A percentile compares a stretch with the other conserved stretches of the same genome.
These are phyloP conservation scores for Ctena decussata DNA, from an alignment of 2,888 invertebrate genomes.

Conservation along the genomic window DNA sequence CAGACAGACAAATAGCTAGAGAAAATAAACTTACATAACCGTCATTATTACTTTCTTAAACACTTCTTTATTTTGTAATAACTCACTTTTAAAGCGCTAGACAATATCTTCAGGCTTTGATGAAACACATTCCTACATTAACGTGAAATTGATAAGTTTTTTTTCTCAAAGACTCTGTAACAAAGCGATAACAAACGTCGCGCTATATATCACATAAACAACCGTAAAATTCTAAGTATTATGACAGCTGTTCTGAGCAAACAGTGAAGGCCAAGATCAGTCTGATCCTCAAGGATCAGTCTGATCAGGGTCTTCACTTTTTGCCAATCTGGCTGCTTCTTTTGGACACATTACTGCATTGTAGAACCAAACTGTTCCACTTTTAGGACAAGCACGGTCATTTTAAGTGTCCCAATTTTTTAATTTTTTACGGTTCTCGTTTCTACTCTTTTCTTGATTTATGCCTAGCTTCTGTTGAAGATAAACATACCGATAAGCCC, in stretches of 20 bases:
- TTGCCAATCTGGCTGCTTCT: no score
- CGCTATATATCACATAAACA: conserved; percentile 16
- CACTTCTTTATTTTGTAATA: background rate
- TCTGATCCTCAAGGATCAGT: no score
- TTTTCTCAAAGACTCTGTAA: conserved; percentile 11
- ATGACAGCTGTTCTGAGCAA: no score
- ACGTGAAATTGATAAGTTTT: conserved; percentile 21
- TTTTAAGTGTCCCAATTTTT: no score
- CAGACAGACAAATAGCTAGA: background rate
- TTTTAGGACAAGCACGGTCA: no score
- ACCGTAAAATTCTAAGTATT: no score
- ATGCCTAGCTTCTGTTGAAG: conserved; percentile 45
- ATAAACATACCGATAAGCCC: conserved; percentile 42
- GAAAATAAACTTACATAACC: background rate
- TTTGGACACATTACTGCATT: no score
- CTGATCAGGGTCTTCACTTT: no score
- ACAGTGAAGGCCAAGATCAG: no score
- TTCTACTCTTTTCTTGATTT: conserved; percentile 18
- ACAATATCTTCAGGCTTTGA: conserved; percentile 61
- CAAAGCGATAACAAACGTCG: conserved; percentile 22
- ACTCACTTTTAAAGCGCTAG: conserved; percentile 13
- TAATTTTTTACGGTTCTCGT: no score
- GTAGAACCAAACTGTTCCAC: no score
- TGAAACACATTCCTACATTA: conserved; percentile 52
- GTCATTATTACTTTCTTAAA: background rate